These are phyloP conservation scores for Origma solitaria DNA, from an alignment of 2,113 vertebrate species.

Conservation along the genomic window DNA sequence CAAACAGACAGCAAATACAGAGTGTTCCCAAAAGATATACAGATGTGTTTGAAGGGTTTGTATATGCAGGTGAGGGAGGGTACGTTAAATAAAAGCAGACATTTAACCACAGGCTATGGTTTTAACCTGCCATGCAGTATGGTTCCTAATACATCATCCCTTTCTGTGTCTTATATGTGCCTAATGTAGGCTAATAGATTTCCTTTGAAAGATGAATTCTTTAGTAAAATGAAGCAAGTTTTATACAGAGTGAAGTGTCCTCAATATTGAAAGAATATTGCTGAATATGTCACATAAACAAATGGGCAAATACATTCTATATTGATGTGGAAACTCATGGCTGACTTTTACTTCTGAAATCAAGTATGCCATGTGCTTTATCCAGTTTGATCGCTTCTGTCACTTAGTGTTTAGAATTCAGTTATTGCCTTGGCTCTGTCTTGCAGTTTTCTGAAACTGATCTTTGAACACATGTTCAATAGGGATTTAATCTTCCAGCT, in stretches of 20 bases:
- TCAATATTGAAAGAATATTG: not conserved
- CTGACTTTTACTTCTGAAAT: not conserved
- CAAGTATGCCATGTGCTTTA: not conserved
- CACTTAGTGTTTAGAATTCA: not conserved
- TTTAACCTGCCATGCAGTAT: not conserved
- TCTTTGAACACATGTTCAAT: not conserved
- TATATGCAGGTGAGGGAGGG: fast-evolving
- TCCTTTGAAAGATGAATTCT: not conserved
- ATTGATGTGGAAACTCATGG: not conserved
- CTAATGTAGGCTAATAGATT: not conserved
- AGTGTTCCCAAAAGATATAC: not conserved
- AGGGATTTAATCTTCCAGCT: not conserved
- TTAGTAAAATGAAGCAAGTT: not conserved
- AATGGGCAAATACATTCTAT: not conserved
- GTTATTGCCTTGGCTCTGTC: not conserved
- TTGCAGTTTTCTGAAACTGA: not conserved
- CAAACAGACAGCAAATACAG: not conserved
- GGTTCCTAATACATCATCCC: not conserved
- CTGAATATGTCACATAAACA: not conserved
- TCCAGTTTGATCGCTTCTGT: not conserved
- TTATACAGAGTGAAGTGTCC: not conserved
- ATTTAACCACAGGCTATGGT: not conserved
- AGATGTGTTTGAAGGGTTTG: not conserved
- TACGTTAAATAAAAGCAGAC: not conserved
- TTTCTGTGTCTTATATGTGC: not conserved